Base-by-base conservation (phyloP, 92 coral and sea anemone species). In the Epizoanthus stellaris region DNA sequence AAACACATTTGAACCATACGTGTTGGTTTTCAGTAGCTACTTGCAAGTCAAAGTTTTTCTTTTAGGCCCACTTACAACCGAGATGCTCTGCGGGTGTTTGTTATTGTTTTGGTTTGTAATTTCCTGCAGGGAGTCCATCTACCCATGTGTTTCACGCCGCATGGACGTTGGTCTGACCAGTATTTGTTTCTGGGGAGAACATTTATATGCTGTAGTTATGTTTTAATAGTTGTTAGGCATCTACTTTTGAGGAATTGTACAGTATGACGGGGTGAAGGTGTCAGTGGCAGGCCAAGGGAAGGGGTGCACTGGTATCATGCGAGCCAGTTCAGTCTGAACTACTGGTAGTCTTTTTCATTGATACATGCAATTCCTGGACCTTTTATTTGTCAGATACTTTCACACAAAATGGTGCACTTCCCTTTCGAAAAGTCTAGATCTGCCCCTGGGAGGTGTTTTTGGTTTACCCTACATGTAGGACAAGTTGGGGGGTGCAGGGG, bases 341-440 rank as follows among this genome's bases (percentile, higher is more conserved):
- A 60, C 65, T 9, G 65, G 65, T 60, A 60, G 65, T 60, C 65
- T 60, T 59, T 59, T 59, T 30, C 65, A 60, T 60, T 60, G 65
- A 60, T 60, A 14, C 65, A 60, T 60, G 65, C 4, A 60, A 60
- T 60, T 60, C 65, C 65, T 60, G 65, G 65, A 60, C 20, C 65
- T 60, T 60, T 60, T 60, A 60, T 60, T 60, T 60, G 20, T 60
- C 65, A 60, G 23, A 16, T 60, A 60, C 65, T 60, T 60, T 63
- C 68, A 63, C 68, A 64, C 39, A 64, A 64, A 64, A 64, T 20
- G 39, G 69, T 64, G 2, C 39, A 64, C 69, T 20, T 64, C 69
- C 69, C 69, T 64, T 21, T 64, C 69, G n/a, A 64, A 64, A 64
- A 64, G 69, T 64, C 69, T 64, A 64, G 40, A 64, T 64, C 69